Evolutionary conservation across 1,140 invertebrate species (phyloP), one percentile per base, ranked within the genome.

Genomic region (Drosophila willistoni): DNA sequence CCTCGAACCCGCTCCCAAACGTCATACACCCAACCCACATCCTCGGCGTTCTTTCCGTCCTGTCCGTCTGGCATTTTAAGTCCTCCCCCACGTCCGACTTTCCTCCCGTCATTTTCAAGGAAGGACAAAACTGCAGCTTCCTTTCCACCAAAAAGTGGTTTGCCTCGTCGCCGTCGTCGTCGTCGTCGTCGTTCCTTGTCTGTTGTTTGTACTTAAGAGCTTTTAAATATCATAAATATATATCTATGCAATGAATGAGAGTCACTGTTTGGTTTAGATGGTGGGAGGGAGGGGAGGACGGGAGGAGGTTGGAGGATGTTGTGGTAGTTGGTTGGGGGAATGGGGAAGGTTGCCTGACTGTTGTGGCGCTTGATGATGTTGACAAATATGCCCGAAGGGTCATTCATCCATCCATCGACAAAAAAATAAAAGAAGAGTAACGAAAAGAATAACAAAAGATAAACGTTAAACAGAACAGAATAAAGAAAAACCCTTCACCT

Each of bases 201-300:
- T 84, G 80, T 89, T 89, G 84, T 89, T 89, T 89, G 84, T 89
- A 89, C 85, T 90, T 90, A 89, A 90, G 85, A 89, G 84, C 84
- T 89, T 89, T 89, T 89, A 89, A 89, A 89, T 90, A 89, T 89
- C 84, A 89, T 89, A 89, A 89, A 89, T 89, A 89, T 89, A 89
- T 89, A 89, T 89, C 71, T 89, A 82, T 79, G 75, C 56, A 64
- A 60, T 62, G 55, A 74, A 62, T 36, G 44, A 44, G 60, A 17
- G 33, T 47, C 12, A 55, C 56, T 17, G 29, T 34, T 56, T 54
- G 33, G 42, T 29, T 29, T 29, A 39, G 29, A 25, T 29, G 14
- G 17, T 0, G 9, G 17, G 14, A 3, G 7, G 44, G n/a, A 7
- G 14, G 9, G 14, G 9, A 14, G 44, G n/a, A 7, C n/a, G n/a